Base-by-base conservation (phyloP, 2,113 vertebrate genomes). In the Rhabdomys dilectus region DNA sequence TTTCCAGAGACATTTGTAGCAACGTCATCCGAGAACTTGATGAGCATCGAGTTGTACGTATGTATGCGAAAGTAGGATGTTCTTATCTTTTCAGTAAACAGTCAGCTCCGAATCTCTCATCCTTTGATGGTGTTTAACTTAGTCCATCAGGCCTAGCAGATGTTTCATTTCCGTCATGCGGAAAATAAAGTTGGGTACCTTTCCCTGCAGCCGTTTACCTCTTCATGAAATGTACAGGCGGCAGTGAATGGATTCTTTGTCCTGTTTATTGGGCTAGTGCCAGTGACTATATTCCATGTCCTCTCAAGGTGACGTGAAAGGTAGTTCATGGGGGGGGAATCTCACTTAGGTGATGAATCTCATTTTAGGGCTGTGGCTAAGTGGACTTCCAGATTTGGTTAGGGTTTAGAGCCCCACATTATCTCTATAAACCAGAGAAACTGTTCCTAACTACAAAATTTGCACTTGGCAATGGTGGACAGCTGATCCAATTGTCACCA, bases 121-220 rank as follows among this genome's bases (percentile, higher is more conserved):
- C 87, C 72, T 76, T 66, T 0, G 2, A 34, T 75, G 64, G 39
- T 68, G 39, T 76, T 24, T 64, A 29, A 72, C 66, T 48, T 19
- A 11, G 51, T 24, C 73, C 58, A 16, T 58, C 26, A 62, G 48
- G n/a, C 56, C 73, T 73, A 73, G 77, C 51, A 48, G 62, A 95
- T 58, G 77, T 78, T 73, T 80, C 48, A 58, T 86, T 60, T 96
- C 93, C 80, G 11, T 90, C 91, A 85, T 84, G 97, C 80, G 85
- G 97, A 96, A 97, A 94, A 84, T n/a, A 64, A 48, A 75, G 91
- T 84, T 95, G 95, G 86, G 95, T 94, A 91, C 91, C 94, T 87
- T 94, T 93, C 56, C 94, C 92, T 17, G 24, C 39, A 89, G 86
- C 96, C 78, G 51, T 53, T 96, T 96, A 80, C 34, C 62, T 84